Conservation (phyloP, 1,140 invertebrate species). For the Drosophila hydei region DNA sequence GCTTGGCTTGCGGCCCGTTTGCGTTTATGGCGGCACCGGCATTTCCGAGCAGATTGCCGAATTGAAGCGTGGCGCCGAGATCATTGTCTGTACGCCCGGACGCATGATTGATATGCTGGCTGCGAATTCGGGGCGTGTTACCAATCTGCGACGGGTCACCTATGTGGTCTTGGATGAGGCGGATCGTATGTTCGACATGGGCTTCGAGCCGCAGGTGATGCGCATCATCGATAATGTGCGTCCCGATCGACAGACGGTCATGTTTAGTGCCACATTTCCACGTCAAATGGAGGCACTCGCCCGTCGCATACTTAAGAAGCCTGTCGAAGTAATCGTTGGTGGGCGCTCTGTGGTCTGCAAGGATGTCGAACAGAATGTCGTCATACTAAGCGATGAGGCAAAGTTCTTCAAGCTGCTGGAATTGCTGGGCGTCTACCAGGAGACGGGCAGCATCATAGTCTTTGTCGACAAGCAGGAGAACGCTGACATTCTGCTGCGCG, state of each 20-base stretch:
- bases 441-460: slow-evolving; percentile 96
- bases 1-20: slow-evolving; percentile 93
- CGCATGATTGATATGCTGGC: slow-evolving; percentile 99
- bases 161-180: slow-evolving; percentile 99
- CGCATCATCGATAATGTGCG: slow-evolving; percentile 98
- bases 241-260: slow-evolving; percentile 98
- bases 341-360: slow-evolving; percentile 98
- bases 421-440: slow-evolving; percentile 96
- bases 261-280: slow-evolving; percentile 99
- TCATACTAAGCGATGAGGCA: slow-evolving; percentile 97
- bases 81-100: slow-evolving; percentile 99
- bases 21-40: slow-evolving; percentile 98
- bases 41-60: slow-evolving; percentile 94
- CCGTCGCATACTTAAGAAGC: slow-evolving; percentile 95
- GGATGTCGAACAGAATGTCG: slow-evolving; percentile 98
- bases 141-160: slow-evolving; percentile 97
- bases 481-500: slow-evolving; percentile 96
- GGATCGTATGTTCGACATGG: slow-evolving; percentile 99
- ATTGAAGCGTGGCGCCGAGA: slow-evolving; percentile 98
- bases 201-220: slow-evolving; percentile 99
- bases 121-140: slow-evolving; percentile 98
- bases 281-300: slow-evolving; percentile 99
- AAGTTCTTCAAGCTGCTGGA: slow-evolving; percentile 99
- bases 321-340: slow-evolving; percentile 99
- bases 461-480: slow-evolving; percentile 99